These are phyloP conservation scores for Percopsis omiscomaycus DNA, from an alignment of 2,797 vertebrate species.

Conservation along the genomic window DNA sequence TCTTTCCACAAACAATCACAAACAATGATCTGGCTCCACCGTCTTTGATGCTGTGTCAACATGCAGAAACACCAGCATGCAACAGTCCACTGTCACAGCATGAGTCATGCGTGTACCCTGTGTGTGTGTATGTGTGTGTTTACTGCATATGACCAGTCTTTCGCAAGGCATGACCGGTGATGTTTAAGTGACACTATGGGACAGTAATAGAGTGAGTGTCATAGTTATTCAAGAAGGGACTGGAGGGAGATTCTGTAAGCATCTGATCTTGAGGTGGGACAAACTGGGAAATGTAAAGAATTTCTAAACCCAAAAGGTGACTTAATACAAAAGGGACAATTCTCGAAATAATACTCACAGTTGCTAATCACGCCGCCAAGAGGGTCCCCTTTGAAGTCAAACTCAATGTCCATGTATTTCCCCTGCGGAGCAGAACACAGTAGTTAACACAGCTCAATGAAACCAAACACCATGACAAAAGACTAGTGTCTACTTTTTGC, in stretches of 20 bases:
- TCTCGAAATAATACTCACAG: conserved; percentile 85
- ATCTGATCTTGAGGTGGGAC: too few species aligned
- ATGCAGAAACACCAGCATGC: background rate
- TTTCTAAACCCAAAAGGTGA: background rate
- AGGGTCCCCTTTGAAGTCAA: conserved; percentile 99
- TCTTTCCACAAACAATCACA: background rate
- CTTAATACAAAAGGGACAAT: background rate
- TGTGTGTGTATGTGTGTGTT: background rate
- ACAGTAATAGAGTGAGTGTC: background rate
- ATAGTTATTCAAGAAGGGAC: too few species aligned
- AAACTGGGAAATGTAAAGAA: background rate
- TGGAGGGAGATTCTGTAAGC: too few species aligned
- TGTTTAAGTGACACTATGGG: background rate
- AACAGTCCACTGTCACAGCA: background rate
- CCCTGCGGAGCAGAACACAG: conserved; percentile 80
- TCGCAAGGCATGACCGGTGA: background rate
- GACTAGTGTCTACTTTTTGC: background rate
- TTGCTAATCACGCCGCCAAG: conserved; percentile 99
- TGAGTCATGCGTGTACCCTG: conserved; percentile 1
- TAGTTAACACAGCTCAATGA: conserved; percentile 18
- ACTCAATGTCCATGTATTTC: conserved; percentile 99
- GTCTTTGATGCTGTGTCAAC: background rate
- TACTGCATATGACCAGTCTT: too few species aligned
- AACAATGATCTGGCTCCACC: background rate
- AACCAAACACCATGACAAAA: conserved; percentile 13